Percentiles rank a stretch among this genome's conserved stretches.
Evolutionary conservation across 2,888 invertebrate genomes (phyloP).

Genomic region (Parnassius mnemosyne): DNA sequence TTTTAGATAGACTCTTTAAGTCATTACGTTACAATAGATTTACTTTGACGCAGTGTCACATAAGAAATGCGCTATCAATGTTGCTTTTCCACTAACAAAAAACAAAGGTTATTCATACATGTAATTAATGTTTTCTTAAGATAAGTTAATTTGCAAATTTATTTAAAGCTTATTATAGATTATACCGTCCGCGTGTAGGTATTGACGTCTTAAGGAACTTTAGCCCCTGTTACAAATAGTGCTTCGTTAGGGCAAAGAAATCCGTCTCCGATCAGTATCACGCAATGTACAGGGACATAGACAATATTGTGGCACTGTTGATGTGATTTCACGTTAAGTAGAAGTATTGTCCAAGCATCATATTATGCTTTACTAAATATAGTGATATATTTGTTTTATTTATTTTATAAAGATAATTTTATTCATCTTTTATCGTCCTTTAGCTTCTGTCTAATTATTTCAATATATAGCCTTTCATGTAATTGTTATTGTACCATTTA

Average conservation of each 20-base stretch:
- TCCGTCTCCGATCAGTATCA: slow-evolving; percentile 56
- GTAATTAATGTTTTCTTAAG: background rate
- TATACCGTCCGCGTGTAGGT: slow-evolving; percentile 25
- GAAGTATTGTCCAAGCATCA: slow-evolving; percentile 28
- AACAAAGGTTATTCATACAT: background rate
- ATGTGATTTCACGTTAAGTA: slow-evolving; percentile 35
- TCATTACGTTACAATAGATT: too few species aligned
- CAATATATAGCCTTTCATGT: too few species aligned
- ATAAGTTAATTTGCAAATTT: background rate
- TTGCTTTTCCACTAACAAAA: background rate
- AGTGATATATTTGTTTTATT: too few species aligned
- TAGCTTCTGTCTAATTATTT: too few species aligned
- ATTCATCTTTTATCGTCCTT: too few species aligned
- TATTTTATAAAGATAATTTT: too few species aligned
- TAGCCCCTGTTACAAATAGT: slow-evolving; percentile 12
- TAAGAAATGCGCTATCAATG: background rate
- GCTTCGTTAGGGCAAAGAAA: slow-evolving; percentile 24
- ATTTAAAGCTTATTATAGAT: slow-evolving; percentile 19
- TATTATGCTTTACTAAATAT: background rate
- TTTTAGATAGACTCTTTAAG: too few species aligned
- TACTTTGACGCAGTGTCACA: background rate
- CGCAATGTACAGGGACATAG: slow-evolving; percentile 71
- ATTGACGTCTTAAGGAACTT: slow-evolving; percentile 6
- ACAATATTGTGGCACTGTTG: slow-evolving; percentile 63
- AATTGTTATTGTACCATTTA: too few species aligned